phyloP scores from a whole-genome alignment of 2,888 invertebrate species.

The Halictus quadricinctus region DNA sequence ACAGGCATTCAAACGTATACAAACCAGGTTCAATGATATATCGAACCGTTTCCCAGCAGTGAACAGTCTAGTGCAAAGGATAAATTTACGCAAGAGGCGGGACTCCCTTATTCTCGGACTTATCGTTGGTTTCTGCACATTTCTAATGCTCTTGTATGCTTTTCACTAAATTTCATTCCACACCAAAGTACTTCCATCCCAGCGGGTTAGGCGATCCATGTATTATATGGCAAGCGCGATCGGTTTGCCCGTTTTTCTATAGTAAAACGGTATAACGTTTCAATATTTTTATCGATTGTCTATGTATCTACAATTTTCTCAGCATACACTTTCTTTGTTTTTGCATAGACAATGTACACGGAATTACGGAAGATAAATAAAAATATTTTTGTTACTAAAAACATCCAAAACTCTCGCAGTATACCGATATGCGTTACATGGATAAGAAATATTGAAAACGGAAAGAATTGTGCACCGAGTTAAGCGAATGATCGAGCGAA shows the following conservation, averaged over 20 bases:
- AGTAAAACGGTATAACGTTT: neutral
- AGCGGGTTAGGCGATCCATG: neutral
- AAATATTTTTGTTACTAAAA: slow-evolving; percentile 8
- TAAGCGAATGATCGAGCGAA: slow-evolving; percentile 42
- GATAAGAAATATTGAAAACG: slow-evolving; percentile 32
- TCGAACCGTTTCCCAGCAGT: slow-evolving; percentile 94
- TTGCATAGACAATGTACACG: neutral
- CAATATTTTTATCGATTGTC: neutral
- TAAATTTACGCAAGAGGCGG: slow-evolving; percentile 95
- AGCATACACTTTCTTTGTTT: neutral
- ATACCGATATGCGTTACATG: slow-evolving; percentile 19
- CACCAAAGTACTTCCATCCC: slow-evolving; percentile 60
- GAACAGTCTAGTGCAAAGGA: slow-evolving; percentile 94
- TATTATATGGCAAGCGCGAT: slow-evolving; percentile 29
- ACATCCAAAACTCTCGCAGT: neutral
- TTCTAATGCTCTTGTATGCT: slow-evolving; percentile 92
- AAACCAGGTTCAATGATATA: slow-evolving; percentile 96
- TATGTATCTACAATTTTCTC: neutral
- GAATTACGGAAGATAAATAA: neutral
- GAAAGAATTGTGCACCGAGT: slow-evolving; percentile 26
- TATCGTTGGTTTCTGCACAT: slow-evolving; percentile 94
- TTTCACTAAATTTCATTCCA: slow-evolving; percentile 85
- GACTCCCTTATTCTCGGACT: slow-evolving; percentile 96
- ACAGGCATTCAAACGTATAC: slow-evolving; percentile 93
- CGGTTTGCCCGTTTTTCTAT: neutral